A percentile compares a stretch with the other conserved stretches of the same genome.
These are phyloP conservation scores for Archips xylosteana DNA, from an alignment of 2,888 invertebrate species.

Conservation along the genomic window DNA sequence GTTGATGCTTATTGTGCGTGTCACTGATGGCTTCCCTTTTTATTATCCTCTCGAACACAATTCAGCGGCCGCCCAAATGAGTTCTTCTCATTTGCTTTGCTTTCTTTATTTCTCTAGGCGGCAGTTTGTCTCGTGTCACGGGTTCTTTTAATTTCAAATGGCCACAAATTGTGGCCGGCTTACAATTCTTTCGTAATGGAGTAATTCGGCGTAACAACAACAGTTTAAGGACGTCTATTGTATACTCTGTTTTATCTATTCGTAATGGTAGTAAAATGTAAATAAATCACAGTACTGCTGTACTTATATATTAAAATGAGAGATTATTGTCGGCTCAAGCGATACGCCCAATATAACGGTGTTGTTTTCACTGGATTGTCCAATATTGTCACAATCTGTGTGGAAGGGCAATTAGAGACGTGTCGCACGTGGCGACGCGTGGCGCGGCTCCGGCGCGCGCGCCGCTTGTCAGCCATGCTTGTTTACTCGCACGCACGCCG, in stretches of 20 bases:
- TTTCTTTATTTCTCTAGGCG: conserved; percentile 84
- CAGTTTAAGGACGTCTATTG: conserved; percentile 21
- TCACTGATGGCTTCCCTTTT: conserved; percentile 85
- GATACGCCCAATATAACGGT: conserved; percentile 70
- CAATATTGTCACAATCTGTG: conserved; percentile 83
- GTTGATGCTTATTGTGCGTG: conserved; percentile 86
- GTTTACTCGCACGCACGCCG: conserved; percentile 72
- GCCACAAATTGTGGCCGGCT: conserved; percentile 58
- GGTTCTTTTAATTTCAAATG: conserved; percentile 78
- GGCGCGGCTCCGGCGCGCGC: conserved; percentile 55
- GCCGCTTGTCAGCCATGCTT: conserved; percentile 56
- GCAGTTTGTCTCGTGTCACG: conserved; percentile 82
- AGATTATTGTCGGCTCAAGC: conserved; percentile 79
- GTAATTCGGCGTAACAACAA: conserved; percentile 55
- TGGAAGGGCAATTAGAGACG: conserved; percentile 83
- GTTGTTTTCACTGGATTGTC: conserved; percentile 84
- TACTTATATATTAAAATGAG: conserved; percentile 85
- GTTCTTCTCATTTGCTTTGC: conserved; percentile 83
- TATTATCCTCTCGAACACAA: conserved; percentile 85
- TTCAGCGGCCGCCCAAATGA: conserved; percentile 83
- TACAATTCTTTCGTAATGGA: conserved; percentile 56
- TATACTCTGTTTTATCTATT: conserved; percentile 30
- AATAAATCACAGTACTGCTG: conserved; percentile 80
- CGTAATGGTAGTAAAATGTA: conserved; percentile 52
- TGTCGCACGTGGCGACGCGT: conserved; percentile 81